phyloP scores from a whole-genome alignment of 2,888 invertebrate genomes.

The Leptura quadrifasciata region DNA sequence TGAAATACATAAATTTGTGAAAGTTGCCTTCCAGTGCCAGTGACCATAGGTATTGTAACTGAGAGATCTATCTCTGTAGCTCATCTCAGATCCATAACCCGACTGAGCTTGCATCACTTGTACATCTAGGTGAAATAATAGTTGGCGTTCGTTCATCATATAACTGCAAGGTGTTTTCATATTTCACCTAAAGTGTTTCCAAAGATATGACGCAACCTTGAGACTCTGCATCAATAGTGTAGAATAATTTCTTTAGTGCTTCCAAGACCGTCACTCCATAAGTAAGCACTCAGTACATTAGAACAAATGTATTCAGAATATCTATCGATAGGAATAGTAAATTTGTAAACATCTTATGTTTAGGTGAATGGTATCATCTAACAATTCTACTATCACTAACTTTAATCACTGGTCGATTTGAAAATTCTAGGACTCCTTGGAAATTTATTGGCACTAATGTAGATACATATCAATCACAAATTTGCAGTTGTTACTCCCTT shows the following conservation, averaged over 20 bases:
- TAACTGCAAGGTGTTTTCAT: slow-evolving; percentile 70
- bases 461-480: too few relatives aligned
- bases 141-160: slow-evolving; percentile 71
- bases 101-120: slow-evolving; percentile 89
- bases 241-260: slow-evolving; percentile 90
- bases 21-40: slow-evolving; percentile 79
- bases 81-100: slow-evolving; percentile 86
- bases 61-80: slow-evolving; percentile 81
- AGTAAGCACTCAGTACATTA: slow-evolving; percentile 94
- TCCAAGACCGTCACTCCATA: slow-evolving; percentile 91
- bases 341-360: slow-evolving; percentile 75
- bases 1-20: slow-evolving; percentile 77
- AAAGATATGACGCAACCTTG: slow-evolving; percentile 70
- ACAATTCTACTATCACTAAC: too few relatives aligned
- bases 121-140: slow-evolving; percentile 77
- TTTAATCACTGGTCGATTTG: too few relatives aligned
- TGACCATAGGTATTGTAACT: slow-evolving; percentile 76
- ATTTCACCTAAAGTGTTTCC: slow-evolving; percentile 67
- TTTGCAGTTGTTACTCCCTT: too few relatives aligned
- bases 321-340: slow-evolving; percentile 93
- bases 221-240: slow-evolving; percentile 81
- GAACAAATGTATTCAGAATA: slow-evolving; percentile 93
- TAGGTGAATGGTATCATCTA: too few relatives aligned
- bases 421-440: too few relatives aligned
- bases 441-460: too few relatives aligned